Evolutionary conservation across 2,888 invertebrate species (phyloP).

Genomic region (Anticlea derivata): DNA sequence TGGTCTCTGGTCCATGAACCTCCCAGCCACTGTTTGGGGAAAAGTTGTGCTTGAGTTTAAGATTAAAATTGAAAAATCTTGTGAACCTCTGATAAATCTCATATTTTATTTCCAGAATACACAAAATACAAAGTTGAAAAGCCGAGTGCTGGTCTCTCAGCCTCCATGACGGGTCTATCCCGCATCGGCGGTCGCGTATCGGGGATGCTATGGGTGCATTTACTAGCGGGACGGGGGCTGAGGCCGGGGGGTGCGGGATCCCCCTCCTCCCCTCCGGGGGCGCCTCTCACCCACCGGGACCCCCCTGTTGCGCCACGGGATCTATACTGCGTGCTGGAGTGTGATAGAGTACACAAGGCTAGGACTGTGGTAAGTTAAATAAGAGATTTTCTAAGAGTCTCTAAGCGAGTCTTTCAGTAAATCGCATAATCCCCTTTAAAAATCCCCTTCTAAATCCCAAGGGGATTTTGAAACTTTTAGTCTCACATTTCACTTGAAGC

Average conservation of each 20-base stretch:
- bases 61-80: no score
- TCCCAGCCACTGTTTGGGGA: no score
- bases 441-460: no score
- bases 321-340: conserved; percentile 98
- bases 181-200: conserved; percentile 85
- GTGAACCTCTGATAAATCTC: not conserved
- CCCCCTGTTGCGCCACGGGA: conserved; percentile 87
- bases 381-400: no score
- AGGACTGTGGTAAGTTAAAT: conserved; percentile 92
- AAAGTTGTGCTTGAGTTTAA: no score
- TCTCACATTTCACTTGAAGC: no score
- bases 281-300: conserved; percentile 75
- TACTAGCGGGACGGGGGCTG: conserved; percentile 93
- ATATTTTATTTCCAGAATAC: conserved; percentile 86
- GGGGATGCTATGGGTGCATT: conserved; percentile 95
- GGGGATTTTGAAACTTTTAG: no score
- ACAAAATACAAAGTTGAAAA: conserved; percentile 96
- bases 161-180: conserved; percentile 82
- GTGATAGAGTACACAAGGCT: conserved; percentile 98
- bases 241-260: conserved; percentile 88
- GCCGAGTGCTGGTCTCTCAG: conserved; percentile 81
- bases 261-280: conserved; percentile 88
- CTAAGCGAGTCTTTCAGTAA: no score
- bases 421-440: no score
- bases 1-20: no score